A percentile compares a stretch with the other conserved stretches of the same genome.
These are phyloP conservation scores for Helicoverpa armigera DNA, from an alignment of 1,140 invertebrate genomes.

Conservation along the genomic window DNA sequence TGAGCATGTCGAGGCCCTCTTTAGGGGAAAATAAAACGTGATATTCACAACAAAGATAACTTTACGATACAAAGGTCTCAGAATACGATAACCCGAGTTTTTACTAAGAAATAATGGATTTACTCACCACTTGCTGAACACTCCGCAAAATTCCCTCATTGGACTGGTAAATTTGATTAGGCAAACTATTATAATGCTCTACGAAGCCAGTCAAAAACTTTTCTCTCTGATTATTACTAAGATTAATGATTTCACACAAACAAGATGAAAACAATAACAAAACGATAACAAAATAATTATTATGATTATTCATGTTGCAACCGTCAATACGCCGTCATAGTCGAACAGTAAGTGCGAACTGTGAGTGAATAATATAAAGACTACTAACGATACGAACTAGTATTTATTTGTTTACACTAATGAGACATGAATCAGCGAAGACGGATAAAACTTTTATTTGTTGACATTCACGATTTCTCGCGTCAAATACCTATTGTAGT, in stretches of 20 bases:
- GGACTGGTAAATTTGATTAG: constrained; percentile 66
- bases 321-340: constrained; percentile 29
- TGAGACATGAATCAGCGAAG: constrained; percentile 36
- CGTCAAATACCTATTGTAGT: constrained; percentile 18
- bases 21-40: background rate
- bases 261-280: constrained; percentile 50
- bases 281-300: constrained; percentile 14
- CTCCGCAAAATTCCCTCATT: constrained; percentile 69
- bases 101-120: background rate
- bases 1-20: no score
- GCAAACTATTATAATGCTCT: constrained; percentile 73
- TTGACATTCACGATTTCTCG: constrained; percentile 34
- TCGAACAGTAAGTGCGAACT: constrained; percentile 14
- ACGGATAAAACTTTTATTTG: constrained; percentile 34
- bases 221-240: constrained; percentile 65
- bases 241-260: constrained; percentile 56
- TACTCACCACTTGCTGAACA: constrained; percentile 70
- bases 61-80: constrained; percentile 51
- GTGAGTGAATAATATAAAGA: background rate
- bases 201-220: constrained; percentile 74
- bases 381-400: background rate
- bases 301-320: constrained; percentile 29
- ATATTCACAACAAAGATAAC: constrained; percentile 48
- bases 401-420: constrained; percentile 46
- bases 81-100: constrained; percentile 46